Evolutionary conservation across 2,888 invertebrate genomes (phyloP).

Genomic region (Cenopis cana): DNA sequence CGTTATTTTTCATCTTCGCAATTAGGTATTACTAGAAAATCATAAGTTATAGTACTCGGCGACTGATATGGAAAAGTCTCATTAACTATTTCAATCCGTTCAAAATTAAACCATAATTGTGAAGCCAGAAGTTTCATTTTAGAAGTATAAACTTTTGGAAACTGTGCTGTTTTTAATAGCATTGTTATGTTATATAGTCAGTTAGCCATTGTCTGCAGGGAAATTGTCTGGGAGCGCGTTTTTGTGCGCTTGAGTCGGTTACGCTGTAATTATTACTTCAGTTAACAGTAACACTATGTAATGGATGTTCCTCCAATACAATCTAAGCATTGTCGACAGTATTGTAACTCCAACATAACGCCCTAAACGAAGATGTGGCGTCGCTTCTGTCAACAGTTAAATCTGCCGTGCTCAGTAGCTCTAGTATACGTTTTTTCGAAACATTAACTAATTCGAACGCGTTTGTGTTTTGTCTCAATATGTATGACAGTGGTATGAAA

Average conservation of each 20-base stretch:
- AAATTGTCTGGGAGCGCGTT: conserved; percentile 30
- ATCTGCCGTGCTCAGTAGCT: too few relatives aligned
- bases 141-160: neutral
- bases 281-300: conserved; percentile 20
- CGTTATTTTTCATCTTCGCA: neutral
- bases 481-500: too few relatives aligned
- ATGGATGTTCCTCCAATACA: conserved; percentile 14
- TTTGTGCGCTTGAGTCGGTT: neutral
- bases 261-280: conserved; percentile 13
- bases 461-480: too few relatives aligned
- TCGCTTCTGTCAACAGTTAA: too few relatives aligned
- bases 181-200: neutral
- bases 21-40: conserved; percentile 22
- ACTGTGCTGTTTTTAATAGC: neutral
- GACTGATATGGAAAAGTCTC: neutral
- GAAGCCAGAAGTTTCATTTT: neutral
- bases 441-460: too few relatives aligned
- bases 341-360: neutral
- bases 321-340: neutral
- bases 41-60: conserved; percentile 2
- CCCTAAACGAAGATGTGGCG: too few relatives aligned
- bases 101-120: neutral
- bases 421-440: too few relatives aligned
- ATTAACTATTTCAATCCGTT: neutral
- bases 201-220: conserved; percentile 30